phyloP scores from a whole-genome alignment of 2,113 vertebrate genomes.

The Psilopsiagon aymara region DNA sequence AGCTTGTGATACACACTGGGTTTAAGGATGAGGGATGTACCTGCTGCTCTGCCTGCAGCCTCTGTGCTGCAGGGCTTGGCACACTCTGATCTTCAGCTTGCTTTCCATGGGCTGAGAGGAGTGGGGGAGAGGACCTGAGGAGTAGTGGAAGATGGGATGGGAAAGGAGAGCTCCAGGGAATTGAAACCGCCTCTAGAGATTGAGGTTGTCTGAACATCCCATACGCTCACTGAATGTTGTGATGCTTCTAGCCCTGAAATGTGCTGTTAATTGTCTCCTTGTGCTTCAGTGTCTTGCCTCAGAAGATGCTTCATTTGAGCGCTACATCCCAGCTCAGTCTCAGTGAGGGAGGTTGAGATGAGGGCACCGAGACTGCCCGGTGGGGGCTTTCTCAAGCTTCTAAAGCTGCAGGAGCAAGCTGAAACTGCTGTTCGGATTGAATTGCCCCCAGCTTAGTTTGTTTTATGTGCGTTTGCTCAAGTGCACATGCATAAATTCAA shows the following conservation, averaged over 20 bases:
- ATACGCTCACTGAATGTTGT: rapidly evolving
- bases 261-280: not conserved
- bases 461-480: not conserved
- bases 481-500: not conserved
- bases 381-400: not conserved
- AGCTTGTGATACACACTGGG: rapidly evolving
- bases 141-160: not conserved
- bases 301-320: not conserved
- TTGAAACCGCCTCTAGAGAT: not conserved
- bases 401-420: not conserved
- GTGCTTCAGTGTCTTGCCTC: not conserved
- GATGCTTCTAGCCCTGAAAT: not conserved
- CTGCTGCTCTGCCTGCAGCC: not conserved
- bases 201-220: rapidly evolving
- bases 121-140: not conserved
- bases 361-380: not conserved
- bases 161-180: not conserved
- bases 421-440: not conserved
- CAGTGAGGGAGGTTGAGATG: rapidly evolving
- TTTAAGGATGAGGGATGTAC: not conserved
- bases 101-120: not conserved
- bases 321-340: rapidly evolving
- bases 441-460: not conserved
- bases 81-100: not conserved
- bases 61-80: not conserved